Evolutionary conservation across 2,113 vertebrate species (phyloP), one percentile per base, ranked within the genome.

Genomic region (Halichoerus grypus): DNA sequence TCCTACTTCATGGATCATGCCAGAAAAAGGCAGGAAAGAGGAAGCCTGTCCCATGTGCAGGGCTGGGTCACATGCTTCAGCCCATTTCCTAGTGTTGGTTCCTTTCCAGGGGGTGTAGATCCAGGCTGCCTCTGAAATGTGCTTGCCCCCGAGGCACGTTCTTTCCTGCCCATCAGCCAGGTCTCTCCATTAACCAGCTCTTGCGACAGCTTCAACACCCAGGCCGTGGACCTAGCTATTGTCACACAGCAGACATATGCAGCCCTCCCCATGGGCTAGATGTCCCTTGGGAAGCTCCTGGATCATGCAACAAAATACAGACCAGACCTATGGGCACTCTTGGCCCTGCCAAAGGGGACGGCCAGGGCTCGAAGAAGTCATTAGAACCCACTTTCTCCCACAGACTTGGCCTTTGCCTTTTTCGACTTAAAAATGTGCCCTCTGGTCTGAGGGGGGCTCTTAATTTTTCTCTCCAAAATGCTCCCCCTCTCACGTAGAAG

Each of bases 261-360:
- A 76, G 39, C 1, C 11, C 12, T 92, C 49, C 46, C 39, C 2
- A 0, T 26, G 74, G 21, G n/a, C 65, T 59, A 39, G 0, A 0
- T 4, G 14, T 33, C 36, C 65, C 91, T 39, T 4, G 39, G 26
- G 53, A 59, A 67, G 39, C 55, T 65, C 33, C 24, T 31, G 51
- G n/a, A 28, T 36, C 80, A 5, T 14, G 31, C 21, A 31, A 6
- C 14, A 28, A 46, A 24, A 69, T 3, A 1, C 31, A 67, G 13
- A 53, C 39, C 7, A 4, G 28, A 36, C 16, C n/a, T 14, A 3
- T 0, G 3, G 22, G 24, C 7, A 6, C 19, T 3, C 18, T 46
- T 21, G 36, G 59, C 15, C 6, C 16, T 12, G 46, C 69, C 13
- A 10, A 55, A 5, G 16, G 22, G 33, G 24, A 36, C 36, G 31